These are phyloP conservation scores for Protophormia terraenovae DNA, from an alignment of 2,888 invertebrate genomes.

Conservation along the genomic window DNA sequence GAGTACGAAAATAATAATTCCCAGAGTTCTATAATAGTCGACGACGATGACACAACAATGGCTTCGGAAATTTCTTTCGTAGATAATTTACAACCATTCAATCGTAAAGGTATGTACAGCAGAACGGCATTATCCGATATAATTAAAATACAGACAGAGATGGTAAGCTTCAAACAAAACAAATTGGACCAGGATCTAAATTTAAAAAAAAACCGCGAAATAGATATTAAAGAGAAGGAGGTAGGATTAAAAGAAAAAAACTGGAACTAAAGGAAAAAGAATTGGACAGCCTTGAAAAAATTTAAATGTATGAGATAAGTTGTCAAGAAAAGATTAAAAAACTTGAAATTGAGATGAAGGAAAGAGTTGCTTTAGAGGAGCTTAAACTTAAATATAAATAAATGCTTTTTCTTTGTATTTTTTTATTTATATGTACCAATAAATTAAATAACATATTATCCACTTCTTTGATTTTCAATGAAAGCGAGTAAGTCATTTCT, in stretches of 20 bases:
- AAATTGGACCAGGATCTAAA: neutral
- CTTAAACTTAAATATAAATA: neutral
- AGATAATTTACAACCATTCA: neutral
- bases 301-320: no score
- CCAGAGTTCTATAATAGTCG: no score
- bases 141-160: slow-evolving; percentile 8
- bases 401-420: neutral
- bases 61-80: no score
- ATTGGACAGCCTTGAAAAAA: neutral
- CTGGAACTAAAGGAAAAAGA: slow-evolving; percentile 13
- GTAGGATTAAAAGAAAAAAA: slow-evolving; percentile 21
- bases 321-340: no score
- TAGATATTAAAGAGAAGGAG: slow-evolving; percentile 8
- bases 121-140: slow-evolving; percentile 35
- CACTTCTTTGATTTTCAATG: neutral
- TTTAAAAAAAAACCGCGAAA: no score
- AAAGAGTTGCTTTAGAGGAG: neutral
- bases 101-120: no score
- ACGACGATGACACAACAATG: no score
- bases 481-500: neutral
- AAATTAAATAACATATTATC: neutral
- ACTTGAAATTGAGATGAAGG: neutral
- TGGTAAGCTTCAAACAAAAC: neutral
- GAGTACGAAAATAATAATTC: no score
- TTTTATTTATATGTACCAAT: neutral